Base-by-base conservation (phyloP, 1,140 invertebrate genomes). In the Bombus haemorrhoidalis region DNA sequence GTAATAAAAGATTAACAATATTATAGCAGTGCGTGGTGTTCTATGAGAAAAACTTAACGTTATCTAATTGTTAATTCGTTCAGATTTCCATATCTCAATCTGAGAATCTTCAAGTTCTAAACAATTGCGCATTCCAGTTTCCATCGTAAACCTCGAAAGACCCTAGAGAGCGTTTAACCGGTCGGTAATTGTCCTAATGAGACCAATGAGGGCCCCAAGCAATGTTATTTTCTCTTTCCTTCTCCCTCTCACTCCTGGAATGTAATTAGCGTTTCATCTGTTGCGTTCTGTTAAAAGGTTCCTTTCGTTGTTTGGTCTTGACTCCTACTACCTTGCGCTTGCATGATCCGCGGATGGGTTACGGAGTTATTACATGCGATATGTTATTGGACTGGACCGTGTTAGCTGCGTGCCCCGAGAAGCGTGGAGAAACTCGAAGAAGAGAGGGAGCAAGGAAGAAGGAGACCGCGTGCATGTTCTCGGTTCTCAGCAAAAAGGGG, bases 241-340 rank as follows among this genome's bases (percentile, higher is more conserved):
- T 72, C 47, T 57, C 39, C 12, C 41, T 41, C 76, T 5, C 71
- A 2, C 13, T 32, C 3, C 9, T 9, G 9, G 25, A 3, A 47
- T 57, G 18, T 78, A 72, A 86, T 88, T 80, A 81, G 62, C 18
- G 69, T 80, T 75, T 64, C 72, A 81, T 68, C 62, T 83, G 68
- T 83, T 68, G 53, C 41, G 62, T 47, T 81, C 83, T 73, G 66
- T 83, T 39, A 47, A 80, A 71, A 71, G 74, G 12, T 74, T 86
- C 43, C 78, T 87, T 82, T 41, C 59, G 71, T 64, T 81, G 78
- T 77, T 86, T 76, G 78, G 47, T 81, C 83, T 74, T 78, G 66
- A 86, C 79, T 81, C 83, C 77, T 85, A 87, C 83, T 87, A 82
- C 83, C 79, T 87, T 68, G 83, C 86, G 32, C 3, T 86, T 69